Base-by-base conservation (phyloP, 2,888 invertebrate genomes). In the Hirtodrosophila alboralis region DNA sequence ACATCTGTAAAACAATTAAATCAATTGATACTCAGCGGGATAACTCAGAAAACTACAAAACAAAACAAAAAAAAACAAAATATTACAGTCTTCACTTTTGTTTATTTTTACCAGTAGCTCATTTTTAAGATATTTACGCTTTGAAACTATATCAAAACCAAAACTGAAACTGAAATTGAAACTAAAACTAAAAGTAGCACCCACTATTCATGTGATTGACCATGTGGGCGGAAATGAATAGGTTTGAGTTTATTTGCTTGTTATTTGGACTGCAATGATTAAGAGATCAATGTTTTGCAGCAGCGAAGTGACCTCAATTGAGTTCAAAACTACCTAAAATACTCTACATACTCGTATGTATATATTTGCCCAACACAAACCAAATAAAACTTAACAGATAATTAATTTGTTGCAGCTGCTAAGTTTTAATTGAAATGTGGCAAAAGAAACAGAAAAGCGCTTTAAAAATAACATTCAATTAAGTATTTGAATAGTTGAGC, bases 201-300 rank as follows among this genome's bases (percentile, higher is more conserved):
- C 41, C 33, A 28, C 23, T 36, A 52, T 53, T n/a, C n/a, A n/a
- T n/a, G n/a, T n/a, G n/a, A 48, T n/a, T 34, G 48, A 44, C 58
- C 60, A 70, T 75, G 81, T 54, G 78, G 78, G 75, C 62, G 77
- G 59, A 56, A 74, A 63, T 77, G 68, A 44, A 72, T 60, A 49
- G 65, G 38, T 62, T 28, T 12, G 37, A 38, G 21, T 38, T n/a
- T 37, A 18, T 4, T 18, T 18, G 18, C 18, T 26, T 36, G 38
- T 13, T 36, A 14, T 37, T 38, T 48, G 12, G 21, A 36, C 36
- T 28, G 34, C 10, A 31, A 52, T 63, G 47, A 37, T 45, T 63
- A 41, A 57, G 23, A 23, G 23, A 23, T 23, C 23, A 23, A 23
- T 23, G 23, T 23, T 12, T 12, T 34, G 8, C 7, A 21, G n/a